Conservation (phyloP, 2,888 invertebrate species). For the Beris chalybata region DNA sequence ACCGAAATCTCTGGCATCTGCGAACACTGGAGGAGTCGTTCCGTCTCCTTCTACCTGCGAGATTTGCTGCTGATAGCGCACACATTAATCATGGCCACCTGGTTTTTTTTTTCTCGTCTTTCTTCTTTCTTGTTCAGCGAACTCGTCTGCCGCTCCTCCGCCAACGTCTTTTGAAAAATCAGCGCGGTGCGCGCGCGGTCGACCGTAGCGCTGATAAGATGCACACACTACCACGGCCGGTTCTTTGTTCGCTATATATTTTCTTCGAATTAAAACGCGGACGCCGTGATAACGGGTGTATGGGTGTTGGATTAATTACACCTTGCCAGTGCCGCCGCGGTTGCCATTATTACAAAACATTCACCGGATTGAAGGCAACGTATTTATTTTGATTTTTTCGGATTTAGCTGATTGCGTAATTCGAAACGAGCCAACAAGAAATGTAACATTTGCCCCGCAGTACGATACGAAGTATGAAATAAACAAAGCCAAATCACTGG, state of each 20-base stretch:
- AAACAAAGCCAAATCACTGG: too few relatives aligned
- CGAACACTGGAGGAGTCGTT: neutral
- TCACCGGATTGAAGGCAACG: too few relatives aligned
- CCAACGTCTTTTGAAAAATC: too few relatives aligned
- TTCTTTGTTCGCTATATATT: conserved; percentile 30
- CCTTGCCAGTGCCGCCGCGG: too few relatives aligned
- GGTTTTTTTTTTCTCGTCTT: conserved; percentile 28
- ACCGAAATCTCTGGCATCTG: neutral
- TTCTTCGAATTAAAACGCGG: conserved; percentile 11
- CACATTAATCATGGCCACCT: conserved; percentile 35
- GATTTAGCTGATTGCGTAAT: too few relatives aligned
- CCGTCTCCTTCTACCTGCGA: conserved; percentile 10
- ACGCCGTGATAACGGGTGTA: conserved; percentile 11
- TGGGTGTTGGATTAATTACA: conserved; percentile 15
- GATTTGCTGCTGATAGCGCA: conserved; percentile 21
- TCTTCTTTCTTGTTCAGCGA: conserved; percentile 6
- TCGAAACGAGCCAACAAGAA: too few relatives aligned
- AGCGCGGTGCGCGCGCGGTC: too few relatives aligned
- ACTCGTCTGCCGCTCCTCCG: neutral
- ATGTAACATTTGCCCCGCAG: too few relatives aligned
- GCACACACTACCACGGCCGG: conserved; percentile 7
- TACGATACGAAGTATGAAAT: too few relatives aligned
- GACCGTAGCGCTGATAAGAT: neutral
- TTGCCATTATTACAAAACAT: too few relatives aligned
- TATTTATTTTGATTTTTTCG: too few relatives aligned